Base-by-base conservation (phyloP, 2,888 invertebrate genomes). In the Steinernema hermaphroditum region DNA sequence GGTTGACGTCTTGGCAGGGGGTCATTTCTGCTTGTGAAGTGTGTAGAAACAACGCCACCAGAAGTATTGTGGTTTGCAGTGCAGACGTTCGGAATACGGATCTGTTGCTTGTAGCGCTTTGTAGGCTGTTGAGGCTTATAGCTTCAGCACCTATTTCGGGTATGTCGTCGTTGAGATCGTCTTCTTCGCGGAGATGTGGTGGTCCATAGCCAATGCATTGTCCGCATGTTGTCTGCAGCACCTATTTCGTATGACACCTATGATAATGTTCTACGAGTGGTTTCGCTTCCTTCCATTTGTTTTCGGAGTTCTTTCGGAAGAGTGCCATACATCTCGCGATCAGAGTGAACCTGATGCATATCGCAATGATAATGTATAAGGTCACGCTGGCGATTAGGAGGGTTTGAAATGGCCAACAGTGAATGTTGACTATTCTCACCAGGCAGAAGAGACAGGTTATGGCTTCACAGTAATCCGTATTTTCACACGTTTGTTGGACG, bases 401-500 rank as follows among this genome's bases (percentile, higher is more conserved):
- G 16, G 74, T 69, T 46, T 12, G 27, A 16, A 16, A 14, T 43
- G 72, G 72, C 68, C 37, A 46, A 43, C 74, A 74, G 43, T 71
- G 62, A 6, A 71, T 69, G 27, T 74, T 74, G n/a, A 32, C 6
- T 12, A 74, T 8, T 19, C 49, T 24, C 2, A 24, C 62, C 71
- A n/a, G 16, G 68, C 74, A 74, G 16, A 37, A 41, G 14, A 32
- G 54, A 43, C 74, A 74, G 22, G 72, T 32, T 14, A 74, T 68
- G 19, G 62, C 6, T 22, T 32, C n/a, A 43, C 74, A 74, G 37
- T 62, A 41, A 24, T 54, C 27, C 27, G 1, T 14, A 6, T 71
- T 62, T 22, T 2, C 62, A 54, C 74, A 74, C 24, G 29, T 29
- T n/a, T 2, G 22, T 34, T 29, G 4, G 8, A 9, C n/a, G 6